A percentile compares a stretch with the other conserved stretches of the same genome.
Evolutionary conservation across 2,797 vertebrate species (phyloP).

Genomic region (Pangasius krempfi): DNA sequence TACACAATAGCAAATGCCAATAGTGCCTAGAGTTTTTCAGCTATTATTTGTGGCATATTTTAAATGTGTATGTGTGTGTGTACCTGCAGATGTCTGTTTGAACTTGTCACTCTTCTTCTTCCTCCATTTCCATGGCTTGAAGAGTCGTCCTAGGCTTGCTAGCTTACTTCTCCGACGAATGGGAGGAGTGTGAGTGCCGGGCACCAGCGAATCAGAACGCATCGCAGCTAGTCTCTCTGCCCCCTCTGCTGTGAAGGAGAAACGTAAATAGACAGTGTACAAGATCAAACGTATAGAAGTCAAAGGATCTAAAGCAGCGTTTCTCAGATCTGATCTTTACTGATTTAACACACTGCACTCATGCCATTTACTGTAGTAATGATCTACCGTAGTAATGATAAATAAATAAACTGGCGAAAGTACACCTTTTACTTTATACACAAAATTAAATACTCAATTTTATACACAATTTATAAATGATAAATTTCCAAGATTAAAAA

Average conservation of each 20-base stretch:
- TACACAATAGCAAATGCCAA: background rate
- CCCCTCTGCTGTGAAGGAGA: slow-evolving; percentile 82
- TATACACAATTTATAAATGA: too few species aligned
- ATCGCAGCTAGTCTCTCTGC: slow-evolving; percentile 94
- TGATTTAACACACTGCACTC: background rate
- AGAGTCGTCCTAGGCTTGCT: slow-evolving; percentile 59
- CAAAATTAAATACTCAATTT: too few species aligned
- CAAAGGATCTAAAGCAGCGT: background rate
- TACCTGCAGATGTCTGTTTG: slow-evolving; percentile 54
- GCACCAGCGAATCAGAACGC: slow-evolving; percentile 96
- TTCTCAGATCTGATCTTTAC: background rate
- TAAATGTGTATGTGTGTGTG: slow-evolving; percentile 48
- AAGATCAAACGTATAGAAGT: background rate
- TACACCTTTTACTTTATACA: too few species aligned
- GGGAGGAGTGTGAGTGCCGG: slow-evolving; percentile 94
- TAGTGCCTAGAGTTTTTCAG: background rate
- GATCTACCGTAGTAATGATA: background rate
- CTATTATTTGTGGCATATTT: background rate
- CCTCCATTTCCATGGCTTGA: slow-evolving; percentile 46
- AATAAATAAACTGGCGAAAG: background rate
- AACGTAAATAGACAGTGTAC: background rate
- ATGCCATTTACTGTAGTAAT: background rate
- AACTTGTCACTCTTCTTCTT: slow-evolving; percentile 88
- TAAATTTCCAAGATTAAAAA: background rate
- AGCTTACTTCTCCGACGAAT: slow-evolving; percentile 87